These are phyloP conservation scores for Limnothrissa miodon DNA, from an alignment of 2,113 vertebrate species.

Conservation along the genomic window DNA sequence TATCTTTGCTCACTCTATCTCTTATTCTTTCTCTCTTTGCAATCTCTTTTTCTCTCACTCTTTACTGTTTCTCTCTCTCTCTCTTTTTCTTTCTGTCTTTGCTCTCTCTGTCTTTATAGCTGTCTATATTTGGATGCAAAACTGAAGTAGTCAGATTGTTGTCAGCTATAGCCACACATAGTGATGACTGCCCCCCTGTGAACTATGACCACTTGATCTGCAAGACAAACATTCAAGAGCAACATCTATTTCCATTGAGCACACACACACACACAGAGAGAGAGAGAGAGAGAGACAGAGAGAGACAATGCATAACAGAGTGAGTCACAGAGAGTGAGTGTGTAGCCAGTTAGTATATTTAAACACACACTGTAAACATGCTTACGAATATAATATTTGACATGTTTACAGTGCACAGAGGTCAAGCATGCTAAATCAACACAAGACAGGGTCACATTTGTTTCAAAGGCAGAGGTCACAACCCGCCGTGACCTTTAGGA, in stretches of 20 bases:
- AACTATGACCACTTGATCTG: neutral
- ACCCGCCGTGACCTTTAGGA: neutral
- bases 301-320: neutral
- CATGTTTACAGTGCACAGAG: neutral
- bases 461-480: neutral
- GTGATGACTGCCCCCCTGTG: slow-evolving; percentile 54
- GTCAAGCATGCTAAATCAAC: neutral
- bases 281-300: slow-evolving; percentile 6
- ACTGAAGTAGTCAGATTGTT: slow-evolving; percentile 68
- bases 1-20: slow-evolving; percentile 20
- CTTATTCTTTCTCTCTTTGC: no score
- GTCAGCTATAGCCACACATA: slow-evolving; percentile 60
- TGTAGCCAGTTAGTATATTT: neutral
- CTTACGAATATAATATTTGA: neutral
- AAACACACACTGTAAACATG: slow-evolving; percentile 1
- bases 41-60: neutral
- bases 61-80: slow-evolving; percentile 28
- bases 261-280: neutral
- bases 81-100: slow-evolving; percentile 19
- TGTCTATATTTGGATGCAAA: slow-evolving; percentile 70
- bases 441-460: slow-evolving; percentile 7
- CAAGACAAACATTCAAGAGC: slow-evolving; percentile 14
- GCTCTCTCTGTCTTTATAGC: slow-evolving; percentile 33
- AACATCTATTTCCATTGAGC: neutral
- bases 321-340: neutral